phyloP scores from a whole-genome alignment of 2,113 vertebrate genomes.

The Azemiops feae region DNA sequence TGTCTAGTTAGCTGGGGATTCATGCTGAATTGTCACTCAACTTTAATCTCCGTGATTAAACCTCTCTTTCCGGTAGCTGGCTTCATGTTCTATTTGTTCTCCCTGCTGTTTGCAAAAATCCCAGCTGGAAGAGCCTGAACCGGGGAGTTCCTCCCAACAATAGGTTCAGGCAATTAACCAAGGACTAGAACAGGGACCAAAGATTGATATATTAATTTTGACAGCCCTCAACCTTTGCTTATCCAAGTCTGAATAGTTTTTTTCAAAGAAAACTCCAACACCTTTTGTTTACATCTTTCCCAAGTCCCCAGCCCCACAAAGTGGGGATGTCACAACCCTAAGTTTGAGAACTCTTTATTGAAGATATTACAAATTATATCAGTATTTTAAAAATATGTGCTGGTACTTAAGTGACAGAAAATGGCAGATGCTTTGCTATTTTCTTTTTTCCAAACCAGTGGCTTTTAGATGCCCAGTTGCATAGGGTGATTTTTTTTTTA shows the following conservation, averaged over 20 bases:
- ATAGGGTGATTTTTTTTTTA: neutral
- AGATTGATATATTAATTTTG: neutral
- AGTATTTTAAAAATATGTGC: neutral
- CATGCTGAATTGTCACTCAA: no score
- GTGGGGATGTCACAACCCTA: neutral
- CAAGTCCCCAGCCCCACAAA: neutral
- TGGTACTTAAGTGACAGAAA: no score
- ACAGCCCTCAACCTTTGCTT: neutral
- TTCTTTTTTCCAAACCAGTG: no score
- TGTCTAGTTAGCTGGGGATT: no score
- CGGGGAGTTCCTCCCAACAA: no score
- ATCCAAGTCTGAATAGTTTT: neutral
- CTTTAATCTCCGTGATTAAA: no score
- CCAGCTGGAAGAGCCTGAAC: no score
- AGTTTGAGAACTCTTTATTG: neutral
- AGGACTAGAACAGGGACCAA: neutral
- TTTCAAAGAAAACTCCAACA: neutral
- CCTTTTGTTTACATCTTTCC: neutral
- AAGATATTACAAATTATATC: neutral
- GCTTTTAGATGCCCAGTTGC: neutral
- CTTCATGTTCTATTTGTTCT: no score
- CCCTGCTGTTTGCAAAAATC: no score
- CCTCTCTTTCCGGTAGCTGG: no score
- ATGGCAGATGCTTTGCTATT: neutral
- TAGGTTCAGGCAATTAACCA: neutral